These are phyloP conservation scores for Chironex yamaguchii DNA, from an alignment of 30 jellyfish, hydroid and myxozoan genomes.

Conservation along the genomic window DNA sequence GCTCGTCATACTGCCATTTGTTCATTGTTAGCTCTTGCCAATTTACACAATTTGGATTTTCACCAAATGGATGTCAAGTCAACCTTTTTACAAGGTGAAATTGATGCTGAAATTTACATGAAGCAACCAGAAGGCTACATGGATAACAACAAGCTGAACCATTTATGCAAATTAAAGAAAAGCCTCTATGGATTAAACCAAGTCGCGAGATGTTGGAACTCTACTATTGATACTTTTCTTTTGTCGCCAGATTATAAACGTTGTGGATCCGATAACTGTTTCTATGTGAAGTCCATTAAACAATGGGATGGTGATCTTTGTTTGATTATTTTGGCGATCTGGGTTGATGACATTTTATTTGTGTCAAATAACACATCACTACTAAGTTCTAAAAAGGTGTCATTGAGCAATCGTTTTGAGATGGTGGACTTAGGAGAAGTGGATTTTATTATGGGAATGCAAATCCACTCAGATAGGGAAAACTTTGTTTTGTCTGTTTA, in stretches of 20 bases:
- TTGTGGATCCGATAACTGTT: neutral
- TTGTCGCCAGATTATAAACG: neutral
- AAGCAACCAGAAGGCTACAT: slow-evolving; percentile 49
- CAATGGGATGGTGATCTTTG: neutral
- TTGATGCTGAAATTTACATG: slow-evolving; percentile 14
- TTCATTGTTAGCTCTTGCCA: too few species aligned
- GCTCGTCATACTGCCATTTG: too few species aligned
- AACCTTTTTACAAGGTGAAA: slow-evolving; percentile 33
- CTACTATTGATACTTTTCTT: neutral
- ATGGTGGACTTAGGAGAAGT: slow-evolving; percentile 6
- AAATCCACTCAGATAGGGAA: neutral
- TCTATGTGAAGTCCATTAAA: neutral
- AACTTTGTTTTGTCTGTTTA: neutral
- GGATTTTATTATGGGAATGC: neutral
- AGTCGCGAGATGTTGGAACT: slow-evolving; percentile 40
- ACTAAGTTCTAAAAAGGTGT: neutral
- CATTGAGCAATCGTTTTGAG: too few species aligned
- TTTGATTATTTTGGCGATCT: too few species aligned
- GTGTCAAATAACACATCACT: neutral
- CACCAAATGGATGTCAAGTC: too few species aligned
- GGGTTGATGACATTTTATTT: neutral
- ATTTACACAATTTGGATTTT: too few species aligned
- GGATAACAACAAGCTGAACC: slow-evolving; percentile 1
- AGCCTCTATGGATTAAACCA: slow-evolving; percentile 40
- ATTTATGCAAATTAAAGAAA: neutral